Evolutionary conservation across 2,113 vertebrate genomes (phyloP).

Genomic region (Scalopus aquaticus): DNA sequence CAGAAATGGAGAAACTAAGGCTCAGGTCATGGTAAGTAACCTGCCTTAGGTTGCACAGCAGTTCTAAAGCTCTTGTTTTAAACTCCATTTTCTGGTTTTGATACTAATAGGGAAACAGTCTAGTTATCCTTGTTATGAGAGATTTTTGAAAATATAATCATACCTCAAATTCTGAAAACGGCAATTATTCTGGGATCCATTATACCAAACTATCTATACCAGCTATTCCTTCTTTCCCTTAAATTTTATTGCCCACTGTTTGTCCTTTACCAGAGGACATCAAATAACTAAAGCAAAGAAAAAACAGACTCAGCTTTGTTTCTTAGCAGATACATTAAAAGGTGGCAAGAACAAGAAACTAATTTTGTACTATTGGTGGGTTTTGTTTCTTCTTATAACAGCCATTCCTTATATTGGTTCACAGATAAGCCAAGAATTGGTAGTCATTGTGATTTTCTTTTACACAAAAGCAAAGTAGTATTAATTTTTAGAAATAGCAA

Average conservation of each 20-base stretch:
- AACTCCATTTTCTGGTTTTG: conserved; percentile 36
- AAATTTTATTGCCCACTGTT: not conserved
- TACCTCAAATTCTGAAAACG: not conserved
- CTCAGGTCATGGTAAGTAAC: not conserved
- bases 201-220: not conserved
- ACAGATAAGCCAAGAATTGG: not conserved
- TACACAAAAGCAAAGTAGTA: conserved; percentile 8
- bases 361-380: not conserved
- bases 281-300: not conserved
- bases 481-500: not conserved
- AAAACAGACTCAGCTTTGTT: not conserved
- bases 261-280: not conserved
- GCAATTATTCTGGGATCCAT: not conserved
- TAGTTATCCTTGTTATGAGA: not conserved
- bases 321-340: not conserved
- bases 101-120: not conserved
- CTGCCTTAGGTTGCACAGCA: not conserved
- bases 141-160: not conserved
- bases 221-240: not conserved
- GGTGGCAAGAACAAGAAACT: not conserved
- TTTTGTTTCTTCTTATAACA: not conserved
- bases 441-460: not conserved
- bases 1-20: not conserved
- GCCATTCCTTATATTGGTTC: not conserved
- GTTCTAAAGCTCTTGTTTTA: not conserved